These are phyloP conservation scores for Pseudopipra pipra DNA, from an alignment of 2,113 vertebrate species.

Conservation along the genomic window DNA sequence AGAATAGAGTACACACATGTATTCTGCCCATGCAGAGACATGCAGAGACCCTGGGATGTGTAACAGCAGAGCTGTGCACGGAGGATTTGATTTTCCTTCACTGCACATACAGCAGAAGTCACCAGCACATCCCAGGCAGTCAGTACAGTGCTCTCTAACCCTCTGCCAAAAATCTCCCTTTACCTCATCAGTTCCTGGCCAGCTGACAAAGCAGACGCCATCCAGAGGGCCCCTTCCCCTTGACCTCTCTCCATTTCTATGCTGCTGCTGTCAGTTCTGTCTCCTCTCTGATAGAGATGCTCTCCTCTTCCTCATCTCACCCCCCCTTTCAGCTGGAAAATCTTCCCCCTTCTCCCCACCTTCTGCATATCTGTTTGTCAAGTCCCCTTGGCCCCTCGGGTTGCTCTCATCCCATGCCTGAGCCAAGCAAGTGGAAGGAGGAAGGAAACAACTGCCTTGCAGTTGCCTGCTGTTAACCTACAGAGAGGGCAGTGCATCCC, in stretches of 20 bases:
- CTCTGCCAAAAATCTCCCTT: constrained; percentile 8
- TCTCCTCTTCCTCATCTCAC: neutral
- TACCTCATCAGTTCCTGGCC: constrained; percentile 41
- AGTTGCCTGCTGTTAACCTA: neutral
- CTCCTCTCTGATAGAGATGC: neutral
- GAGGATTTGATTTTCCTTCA: neutral
- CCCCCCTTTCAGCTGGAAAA: neutral
- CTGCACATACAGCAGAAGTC: neutral
- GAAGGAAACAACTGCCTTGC: neutral
- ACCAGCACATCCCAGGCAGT: neutral
- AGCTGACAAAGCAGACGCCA: neutral
- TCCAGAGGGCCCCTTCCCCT: neutral
- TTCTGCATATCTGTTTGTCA: neutral
- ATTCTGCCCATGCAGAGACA: neutral
- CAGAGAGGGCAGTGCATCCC: neutral
- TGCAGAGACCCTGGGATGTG: neutral
- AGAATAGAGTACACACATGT: neutral
- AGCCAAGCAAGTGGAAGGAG: neutral
- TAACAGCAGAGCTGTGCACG: neutral
- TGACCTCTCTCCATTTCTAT: neutral
- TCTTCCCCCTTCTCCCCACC: neutral
- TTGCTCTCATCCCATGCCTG: neutral
- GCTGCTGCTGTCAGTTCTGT: neutral
- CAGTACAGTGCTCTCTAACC: neutral
- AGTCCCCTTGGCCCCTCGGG: neutral